phyloP scores from a whole-genome alignment of 2,888 invertebrate genomes.

The Neoitamus cyanurus region DNA sequence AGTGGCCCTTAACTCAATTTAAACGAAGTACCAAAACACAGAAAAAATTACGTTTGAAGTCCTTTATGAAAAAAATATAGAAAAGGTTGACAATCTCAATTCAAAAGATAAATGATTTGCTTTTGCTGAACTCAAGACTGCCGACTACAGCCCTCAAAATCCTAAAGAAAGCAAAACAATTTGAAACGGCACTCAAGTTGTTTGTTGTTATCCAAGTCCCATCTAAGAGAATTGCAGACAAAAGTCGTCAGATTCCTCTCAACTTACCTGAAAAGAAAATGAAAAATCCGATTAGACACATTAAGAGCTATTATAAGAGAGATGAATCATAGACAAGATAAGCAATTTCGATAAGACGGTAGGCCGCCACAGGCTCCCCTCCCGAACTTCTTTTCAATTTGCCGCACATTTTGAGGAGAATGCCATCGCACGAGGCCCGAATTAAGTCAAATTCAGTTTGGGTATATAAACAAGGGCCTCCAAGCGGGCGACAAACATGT shows the following conservation, averaged over 20 bases:
- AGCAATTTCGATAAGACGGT: background rate
- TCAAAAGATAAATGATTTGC: too few species aligned
- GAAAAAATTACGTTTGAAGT: too few species aligned
- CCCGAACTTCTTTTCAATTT: background rate
- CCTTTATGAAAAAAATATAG: too few species aligned
- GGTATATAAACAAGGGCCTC: background rate
- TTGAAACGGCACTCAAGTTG: background rate
- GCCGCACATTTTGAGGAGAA: background rate
- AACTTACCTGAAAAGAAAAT: conserved; percentile 26
- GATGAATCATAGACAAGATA: background rate
- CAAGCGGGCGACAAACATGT: background rate
- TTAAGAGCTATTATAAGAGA: background rate
- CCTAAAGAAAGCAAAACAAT: too few species aligned
- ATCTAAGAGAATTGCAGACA: background rate
- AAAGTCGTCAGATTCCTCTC: background rate
- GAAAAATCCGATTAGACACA: conserved; percentile 12
- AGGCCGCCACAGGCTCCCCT: background rate
- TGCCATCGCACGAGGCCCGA: background rate
- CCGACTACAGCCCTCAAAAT: background rate
- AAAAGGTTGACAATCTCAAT: too few species aligned
- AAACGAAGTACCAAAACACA: too few species aligned
- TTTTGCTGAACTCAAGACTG: too few species aligned
- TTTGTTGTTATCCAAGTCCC: background rate
- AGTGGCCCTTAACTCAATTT: too few species aligned
- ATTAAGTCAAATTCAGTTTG: background rate